Base-by-base conservation (phyloP, 2,888 invertebrate species). In the Ernsta delagoae region DNA sequence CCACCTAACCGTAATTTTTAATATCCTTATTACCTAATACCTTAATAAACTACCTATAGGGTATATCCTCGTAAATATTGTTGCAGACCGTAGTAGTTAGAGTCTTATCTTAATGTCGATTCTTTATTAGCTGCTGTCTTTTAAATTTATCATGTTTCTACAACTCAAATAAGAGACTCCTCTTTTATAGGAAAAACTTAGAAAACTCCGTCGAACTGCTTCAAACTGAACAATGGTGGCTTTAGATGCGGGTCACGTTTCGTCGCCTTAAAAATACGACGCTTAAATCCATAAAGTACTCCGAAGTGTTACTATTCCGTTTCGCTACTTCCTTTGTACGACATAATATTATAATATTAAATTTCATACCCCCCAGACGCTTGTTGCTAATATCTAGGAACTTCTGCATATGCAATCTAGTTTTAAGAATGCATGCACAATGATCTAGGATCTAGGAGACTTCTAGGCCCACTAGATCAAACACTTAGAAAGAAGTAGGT, bases 261-360 rank as follows among this genome's bases (percentile, higher is more conserved):
- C 82, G 85, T 87, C 89, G 88, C 89, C 91, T 91, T 92, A 90
- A 91, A 91, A 92, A 90, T 90, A 87, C 88, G 85, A 79, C 88
- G 86, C 85, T 89, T 88, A 89, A 92, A 89, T 90, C 89, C 83
- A 91, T 90, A 89, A 89, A 91, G 88, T 89, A 90, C 87, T 86
- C 79, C 80, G 81, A 86, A 87, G 88, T 87, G 89, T 89, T 90
- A 88, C 88, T 88, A 89, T 90, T 89, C 87, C 83, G 84, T 78
- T 81, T 81, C 81, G 79, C 86, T 86, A 83, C 83, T 88, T 87
- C 84, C 86, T 87, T 89, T 87, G 86, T 87, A 85, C 82, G 82
- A 81, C 86, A 84, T 83, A 78, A 76, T 79, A 87, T 86, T 86
- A 83, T 84, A 85, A 85, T 88, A 87, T 88, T 83, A 81, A 78